Evolutionary conservation across 2,888 invertebrate genomes (phyloP).

Genomic region (Drosophila lacicola): DNA sequence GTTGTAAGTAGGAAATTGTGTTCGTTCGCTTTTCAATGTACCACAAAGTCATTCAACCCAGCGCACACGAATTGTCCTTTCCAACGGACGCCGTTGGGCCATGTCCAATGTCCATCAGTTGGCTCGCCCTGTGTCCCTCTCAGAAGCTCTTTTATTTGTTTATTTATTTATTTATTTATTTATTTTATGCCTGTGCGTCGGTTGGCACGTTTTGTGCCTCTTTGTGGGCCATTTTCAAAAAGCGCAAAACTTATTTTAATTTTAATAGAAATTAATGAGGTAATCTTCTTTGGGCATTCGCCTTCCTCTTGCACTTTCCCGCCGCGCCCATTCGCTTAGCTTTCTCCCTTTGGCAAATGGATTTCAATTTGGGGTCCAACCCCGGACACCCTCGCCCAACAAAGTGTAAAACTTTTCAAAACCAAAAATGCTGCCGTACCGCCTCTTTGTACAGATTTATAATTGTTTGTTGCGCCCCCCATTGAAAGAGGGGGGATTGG

Average conservation of each 20-base stretch:
- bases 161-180: conserved; percentile 39
- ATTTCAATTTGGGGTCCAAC: conserved; percentile 53
- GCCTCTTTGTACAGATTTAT: conserved; percentile 54
- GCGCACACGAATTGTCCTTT: conserved; percentile 35
- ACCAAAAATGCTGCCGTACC: conserved; percentile 27
- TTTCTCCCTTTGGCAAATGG: conserved; percentile 52
- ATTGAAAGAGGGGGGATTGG: not conserved
- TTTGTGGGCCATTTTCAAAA: conserved; percentile 54
- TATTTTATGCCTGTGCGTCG: conserved; percentile 59
- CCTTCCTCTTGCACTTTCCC: not conserved
- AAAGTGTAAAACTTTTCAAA: conserved; percentile 48
- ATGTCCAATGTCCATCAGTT: conserved; percentile 37
- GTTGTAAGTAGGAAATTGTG: conserved; percentile 73
- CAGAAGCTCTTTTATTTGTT: conserved; percentile 52
- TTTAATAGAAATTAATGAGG: conserved; percentile 76
- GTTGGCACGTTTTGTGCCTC: conserved; percentile 43
- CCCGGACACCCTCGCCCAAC: conserved; percentile 7
- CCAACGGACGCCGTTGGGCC: not conserved
- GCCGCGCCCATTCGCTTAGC: not conserved
- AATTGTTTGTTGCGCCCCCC: conserved; percentile 40
- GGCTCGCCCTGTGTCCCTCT: conserved; percentile 1
- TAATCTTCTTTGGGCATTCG: conserved; percentile 63
- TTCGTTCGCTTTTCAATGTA: conserved; percentile 58
- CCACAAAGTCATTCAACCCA: conserved; percentile 61
- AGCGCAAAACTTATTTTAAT: conserved; percentile 71